Evolutionary conservation across 2,113 vertebrate species (phyloP), one percentile per base, ranked within the genome.

Genomic region (Nerophis lumbriciformis): DNA sequence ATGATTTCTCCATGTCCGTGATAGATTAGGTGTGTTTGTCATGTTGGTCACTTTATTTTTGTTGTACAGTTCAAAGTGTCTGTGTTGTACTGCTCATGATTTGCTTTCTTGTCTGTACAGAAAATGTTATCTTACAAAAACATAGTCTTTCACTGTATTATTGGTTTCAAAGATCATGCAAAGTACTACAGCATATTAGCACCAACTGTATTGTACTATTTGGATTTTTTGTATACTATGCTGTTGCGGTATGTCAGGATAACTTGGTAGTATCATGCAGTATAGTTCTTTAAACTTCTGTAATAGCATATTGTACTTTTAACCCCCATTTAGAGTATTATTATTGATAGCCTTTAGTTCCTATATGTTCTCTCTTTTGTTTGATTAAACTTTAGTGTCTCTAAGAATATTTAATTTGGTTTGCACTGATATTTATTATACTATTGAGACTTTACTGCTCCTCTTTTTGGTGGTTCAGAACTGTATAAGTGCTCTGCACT

Each of bases 401-500:
- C 88, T 93, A 88, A 90, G 88, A 85, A 88, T 78, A 88, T 91
- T 88, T 89, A 59, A 48, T 71, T 68, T 75, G 51, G 19, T 77
- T 89, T 89, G 89, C 91, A 90, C 91, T 94, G 90, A 90, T 88
- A 80, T 92, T 91, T 86, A 45, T 45, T 45, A 91, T 92, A 90
- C 89, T 90, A 90, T 89, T 85, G 93, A 93, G 91, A 90, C 87
- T 83, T 88, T 73, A 87, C 49, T 82, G 85, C 75, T 80, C 91
- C 87, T 90, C 88, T 90, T 74, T 61, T 89, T 88, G 68, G 85
- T 94, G 90, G 72, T 92, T 87, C 87, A 91, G 90, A 90, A 87
- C 89, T 92, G 88, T 91, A 91, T 85, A 90, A 86, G 84, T 85
- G 80, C 87, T 88, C 68, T 80, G 69, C 68, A 68, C 75, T 85